Evolutionary conservation across 2,113 vertebrate species (phyloP), one percentile per base, ranked within the genome.

Genomic region (Gallinago jamesoni): DNA sequence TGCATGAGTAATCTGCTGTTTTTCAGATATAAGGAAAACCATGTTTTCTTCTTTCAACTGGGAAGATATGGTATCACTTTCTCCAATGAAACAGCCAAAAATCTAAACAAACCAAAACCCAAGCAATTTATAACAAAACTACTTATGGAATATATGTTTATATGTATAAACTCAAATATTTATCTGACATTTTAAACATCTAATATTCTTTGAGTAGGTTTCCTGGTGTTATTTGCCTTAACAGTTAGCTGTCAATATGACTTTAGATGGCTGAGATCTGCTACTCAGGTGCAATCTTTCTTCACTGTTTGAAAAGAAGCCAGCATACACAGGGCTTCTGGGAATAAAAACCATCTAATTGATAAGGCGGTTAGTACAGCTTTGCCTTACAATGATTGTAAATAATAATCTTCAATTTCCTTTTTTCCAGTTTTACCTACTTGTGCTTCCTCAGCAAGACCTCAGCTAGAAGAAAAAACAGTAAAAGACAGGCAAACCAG

Each of bases 41-140:
- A 70, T 78, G 48, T 77, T 97, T 93, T 98, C 97, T 96, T 97
- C 97, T 94, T 97, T 96, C 3, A 85, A 11, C 4, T 93, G 92
- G 28, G 95, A 59, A 95, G 76, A 12, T 21, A 70, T 19, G 47
- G 18, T 16, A 87, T 70, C 73, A 21, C 76, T 93, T 73, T 96
- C 83, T 56, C 55, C 70, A 39, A 56, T 77, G 82, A 97, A 98
- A 90, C 91, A 98, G 79, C 98, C 98, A 96, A 98, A 98, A 90
- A 98, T 96, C 98, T 98, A 76, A 89, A 97, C 69, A 83, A 39
- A 80, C 77, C 53, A 93, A 93, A 35, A 45, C 80, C 1, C 4
- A 74, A 73, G n/a, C 12, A 52, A 62, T 45, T 75, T 53, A 90
- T n/a, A 84, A 52, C 13, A 86, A 82, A 68, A 41, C 7, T 59